Evolutionary conservation across 2,113 vertebrate species (phyloP).

Genomic region (Meles meles): DNA sequence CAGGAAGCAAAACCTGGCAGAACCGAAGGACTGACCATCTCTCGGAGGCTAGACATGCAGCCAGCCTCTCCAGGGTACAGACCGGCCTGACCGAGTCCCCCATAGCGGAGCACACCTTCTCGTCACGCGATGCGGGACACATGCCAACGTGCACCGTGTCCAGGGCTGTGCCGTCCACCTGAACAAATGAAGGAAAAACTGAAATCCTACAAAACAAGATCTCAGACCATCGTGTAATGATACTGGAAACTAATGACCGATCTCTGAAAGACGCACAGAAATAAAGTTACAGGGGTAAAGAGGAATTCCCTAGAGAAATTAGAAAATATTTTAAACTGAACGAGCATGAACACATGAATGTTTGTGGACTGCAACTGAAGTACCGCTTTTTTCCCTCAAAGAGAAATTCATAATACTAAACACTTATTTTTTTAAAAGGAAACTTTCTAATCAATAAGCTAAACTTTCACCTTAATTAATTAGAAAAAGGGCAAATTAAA

Average conservation of each 20-base stretch:
- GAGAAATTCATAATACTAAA: neutral
- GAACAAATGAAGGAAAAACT: neutral
- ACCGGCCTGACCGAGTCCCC: neutral
- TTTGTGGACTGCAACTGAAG: neutral
- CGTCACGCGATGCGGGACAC: rapidly evolving
- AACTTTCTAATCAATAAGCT: neutral
- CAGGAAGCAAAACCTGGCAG: neutral
- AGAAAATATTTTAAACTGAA: neutral
- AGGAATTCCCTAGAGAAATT: neutral
- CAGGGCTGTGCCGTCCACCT: neutral
- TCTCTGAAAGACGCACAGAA: neutral
- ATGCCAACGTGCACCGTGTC: rapidly evolving
- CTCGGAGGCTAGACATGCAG: neutral
- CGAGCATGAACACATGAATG: neutral
- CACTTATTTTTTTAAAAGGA: neutral
- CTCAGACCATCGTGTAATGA: neutral
- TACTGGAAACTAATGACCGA: neutral
- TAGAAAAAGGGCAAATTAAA: neutral
- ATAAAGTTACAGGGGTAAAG: neutral
- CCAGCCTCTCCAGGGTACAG: neutral
- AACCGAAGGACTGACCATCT: neutral
- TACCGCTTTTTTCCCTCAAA: neutral
- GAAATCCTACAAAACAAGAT: neutral
- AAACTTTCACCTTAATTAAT: neutral
- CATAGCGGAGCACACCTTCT: too few relatives aligned